Percentiles rank a stretch among this genome's conserved stretches.
Conservation (phyloP, 2,888 invertebrate genomes). For the Imbricaverruca yamaguchii region DNA sequence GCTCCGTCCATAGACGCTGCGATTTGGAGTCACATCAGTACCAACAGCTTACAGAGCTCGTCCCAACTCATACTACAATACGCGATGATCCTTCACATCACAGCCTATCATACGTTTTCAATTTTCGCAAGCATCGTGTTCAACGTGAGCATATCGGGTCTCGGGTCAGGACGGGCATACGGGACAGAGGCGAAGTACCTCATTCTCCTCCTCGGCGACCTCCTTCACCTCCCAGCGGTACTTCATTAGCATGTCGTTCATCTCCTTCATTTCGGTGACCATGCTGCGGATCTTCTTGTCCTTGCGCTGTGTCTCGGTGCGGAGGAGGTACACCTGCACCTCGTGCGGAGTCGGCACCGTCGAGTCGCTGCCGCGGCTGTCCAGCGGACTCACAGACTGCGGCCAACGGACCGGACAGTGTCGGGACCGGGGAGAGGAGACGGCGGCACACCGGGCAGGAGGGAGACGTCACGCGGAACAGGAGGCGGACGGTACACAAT, state of each 20-base stretch:
- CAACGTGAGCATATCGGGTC: neutral
- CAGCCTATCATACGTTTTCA: too few species aligned
- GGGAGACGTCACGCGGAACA: neutral
- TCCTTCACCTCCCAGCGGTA: conserved; percentile 37
- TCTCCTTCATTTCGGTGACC: conserved; percentile 34
- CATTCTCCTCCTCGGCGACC: conserved; percentile 37
- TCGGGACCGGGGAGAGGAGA: neutral
- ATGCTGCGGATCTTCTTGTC: conserved; percentile 36
- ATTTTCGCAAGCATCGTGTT: too few species aligned
- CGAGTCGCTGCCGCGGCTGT: neutral
- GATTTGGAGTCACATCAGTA: neutral
- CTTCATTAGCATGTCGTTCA: conserved; percentile 35
- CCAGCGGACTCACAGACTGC: neutral
- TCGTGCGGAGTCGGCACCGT: neutral
- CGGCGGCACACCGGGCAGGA: neutral
- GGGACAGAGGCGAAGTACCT: conserved; percentile 32
- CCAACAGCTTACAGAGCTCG: too few species aligned
- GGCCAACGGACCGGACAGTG: neutral
- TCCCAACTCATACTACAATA: too few species aligned
- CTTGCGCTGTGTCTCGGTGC: conserved; percentile 38
- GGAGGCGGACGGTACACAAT: neutral
- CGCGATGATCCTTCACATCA: too few species aligned
- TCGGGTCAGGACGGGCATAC: neutral
- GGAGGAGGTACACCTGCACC: conserved; percentile 39
- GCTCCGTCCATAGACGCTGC: conserved; percentile 37